A percentile compares a stretch with the other conserved stretches of the same genome.
Evolutionary conservation across 2,888 invertebrate species (phyloP).

Genomic region (Agapostemon virescens): DNA sequence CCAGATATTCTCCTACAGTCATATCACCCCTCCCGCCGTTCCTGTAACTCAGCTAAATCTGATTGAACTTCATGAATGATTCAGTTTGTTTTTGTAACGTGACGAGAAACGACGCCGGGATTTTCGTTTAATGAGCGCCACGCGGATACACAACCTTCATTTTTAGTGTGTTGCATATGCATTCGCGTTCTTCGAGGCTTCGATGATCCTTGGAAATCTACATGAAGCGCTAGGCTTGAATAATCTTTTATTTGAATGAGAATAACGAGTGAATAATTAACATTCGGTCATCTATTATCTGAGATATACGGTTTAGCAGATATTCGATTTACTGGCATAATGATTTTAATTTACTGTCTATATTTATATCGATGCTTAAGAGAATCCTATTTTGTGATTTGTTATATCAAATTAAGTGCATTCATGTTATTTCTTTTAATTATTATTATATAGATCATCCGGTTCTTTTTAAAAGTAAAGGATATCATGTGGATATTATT

Average conservation of each 20-base stretch:
- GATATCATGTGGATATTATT: too few relatives aligned
- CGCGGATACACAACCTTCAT: neutral
- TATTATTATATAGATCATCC: too few relatives aligned
- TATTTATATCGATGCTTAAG: neutral
- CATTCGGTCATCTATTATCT: neutral
- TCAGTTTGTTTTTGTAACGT: conserved; percentile 5
- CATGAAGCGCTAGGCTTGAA: neutral
- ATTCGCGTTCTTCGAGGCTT: neutral
- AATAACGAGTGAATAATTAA: neutral
- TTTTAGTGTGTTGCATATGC: neutral
- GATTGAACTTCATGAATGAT: conserved; percentile 10
- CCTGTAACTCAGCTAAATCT: conserved; percentile 12
- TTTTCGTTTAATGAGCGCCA: neutral
- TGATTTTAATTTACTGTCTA: neutral
- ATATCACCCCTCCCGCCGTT: neutral
- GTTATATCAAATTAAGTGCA: too few relatives aligned
- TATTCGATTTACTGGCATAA: neutral
- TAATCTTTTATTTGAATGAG: neutral
- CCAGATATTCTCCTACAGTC: neutral
- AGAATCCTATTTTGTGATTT: too few relatives aligned
- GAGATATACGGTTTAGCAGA: too few relatives aligned
- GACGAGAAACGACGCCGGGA: neutral
- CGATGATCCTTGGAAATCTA: neutral
- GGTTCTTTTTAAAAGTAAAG: too few relatives aligned
- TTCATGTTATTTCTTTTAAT: too few relatives aligned